phyloP scores from a whole-genome alignment of 2,888 invertebrate genomes.

The Megalurothrips usitatus region DNA sequence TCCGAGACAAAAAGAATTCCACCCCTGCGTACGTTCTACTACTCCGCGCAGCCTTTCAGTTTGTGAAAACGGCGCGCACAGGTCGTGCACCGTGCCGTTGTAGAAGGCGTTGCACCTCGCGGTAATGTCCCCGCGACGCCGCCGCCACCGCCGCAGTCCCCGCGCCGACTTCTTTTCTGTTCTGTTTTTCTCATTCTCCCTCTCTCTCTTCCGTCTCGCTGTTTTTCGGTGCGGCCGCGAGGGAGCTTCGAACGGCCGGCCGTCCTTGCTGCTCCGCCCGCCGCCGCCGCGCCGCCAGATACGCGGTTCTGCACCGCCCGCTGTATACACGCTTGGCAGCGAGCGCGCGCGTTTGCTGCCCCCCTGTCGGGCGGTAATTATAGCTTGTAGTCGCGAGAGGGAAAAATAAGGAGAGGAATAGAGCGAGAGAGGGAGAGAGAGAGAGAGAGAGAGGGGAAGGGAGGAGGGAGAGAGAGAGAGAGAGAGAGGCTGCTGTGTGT shows the following conservation, averaged over 20 bases:
- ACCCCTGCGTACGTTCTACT: too few species aligned
- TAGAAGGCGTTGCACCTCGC: too few species aligned
- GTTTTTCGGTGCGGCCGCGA: too few species aligned
- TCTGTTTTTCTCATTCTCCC: not conserved
- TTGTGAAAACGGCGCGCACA: too few species aligned
- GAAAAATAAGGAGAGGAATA: not conserved
- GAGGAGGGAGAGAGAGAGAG: not conserved
- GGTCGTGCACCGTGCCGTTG: too few species aligned
- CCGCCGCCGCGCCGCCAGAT: not conserved
- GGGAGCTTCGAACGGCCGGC: not conserved
- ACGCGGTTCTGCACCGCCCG: not conserved
- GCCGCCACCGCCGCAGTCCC: too few species aligned
- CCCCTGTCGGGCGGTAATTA: constrained; percentile 12
- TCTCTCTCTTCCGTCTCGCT: not conserved
- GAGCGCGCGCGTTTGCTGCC: constrained; percentile 1
- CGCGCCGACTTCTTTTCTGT: not conserved
- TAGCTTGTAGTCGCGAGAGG: constrained; percentile 1
- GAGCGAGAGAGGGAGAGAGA: not conserved
- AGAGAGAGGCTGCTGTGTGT: not conserved
- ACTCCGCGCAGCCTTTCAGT: too few species aligned
- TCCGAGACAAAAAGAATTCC: too few species aligned
- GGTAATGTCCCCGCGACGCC: too few species aligned
- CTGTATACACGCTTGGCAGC: not conserved
- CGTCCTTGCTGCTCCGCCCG: not conserved
- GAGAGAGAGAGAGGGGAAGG: not conserved